Percentiles rank a stretch among this genome's conserved stretches.
These are phyloP conservation scores for Channa striata DNA, from an alignment of 2,797 vertebrate genomes.

Conservation along the genomic window DNA sequence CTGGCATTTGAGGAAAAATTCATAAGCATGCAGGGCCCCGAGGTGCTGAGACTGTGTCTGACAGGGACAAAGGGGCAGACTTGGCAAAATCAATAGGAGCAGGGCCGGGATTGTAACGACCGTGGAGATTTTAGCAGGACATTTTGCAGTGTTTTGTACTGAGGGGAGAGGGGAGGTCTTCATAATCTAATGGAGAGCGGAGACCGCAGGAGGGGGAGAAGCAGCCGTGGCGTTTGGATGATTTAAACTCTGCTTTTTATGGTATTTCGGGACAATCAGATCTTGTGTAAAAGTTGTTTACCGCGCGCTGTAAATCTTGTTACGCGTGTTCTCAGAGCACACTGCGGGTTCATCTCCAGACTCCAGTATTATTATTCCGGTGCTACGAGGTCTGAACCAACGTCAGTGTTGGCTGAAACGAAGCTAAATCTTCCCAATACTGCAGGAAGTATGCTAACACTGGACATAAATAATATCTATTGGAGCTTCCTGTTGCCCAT, in stretches of 20 bases:
- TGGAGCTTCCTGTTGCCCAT: neutral
- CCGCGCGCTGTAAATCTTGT: constrained; percentile 50
- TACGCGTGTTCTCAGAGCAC: constrained; percentile 47
- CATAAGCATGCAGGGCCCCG: neutral
- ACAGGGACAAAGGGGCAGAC: neutral
- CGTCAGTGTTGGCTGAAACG: neutral
- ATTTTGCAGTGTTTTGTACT: neutral
- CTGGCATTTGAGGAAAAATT: neutral
- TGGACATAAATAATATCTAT: constrained; percentile 25
- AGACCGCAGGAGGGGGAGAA: constrained; percentile 22
- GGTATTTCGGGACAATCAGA: constrained; percentile 63
- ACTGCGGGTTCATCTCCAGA: constrained; percentile 29
- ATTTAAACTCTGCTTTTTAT: constrained; percentile 69
- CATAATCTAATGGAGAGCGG: constrained; percentile 61
- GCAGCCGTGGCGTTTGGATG: constrained; percentile 71
- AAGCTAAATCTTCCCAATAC: constrained; percentile 5
- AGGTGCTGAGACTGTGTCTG: neutral
- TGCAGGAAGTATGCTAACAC: constrained; percentile 1
- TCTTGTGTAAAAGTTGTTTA: constrained; percentile 61
- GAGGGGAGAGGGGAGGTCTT: constrained; percentile 24
- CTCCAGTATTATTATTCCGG: constrained; percentile 34
- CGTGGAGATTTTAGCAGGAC: neutral
- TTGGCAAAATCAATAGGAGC: neutral
- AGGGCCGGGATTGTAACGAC: neutral
- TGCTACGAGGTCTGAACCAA: constrained; percentile 14